phyloP scores from a whole-genome alignment of 2,888 invertebrate species.

The Cheilosia impressa region DNA sequence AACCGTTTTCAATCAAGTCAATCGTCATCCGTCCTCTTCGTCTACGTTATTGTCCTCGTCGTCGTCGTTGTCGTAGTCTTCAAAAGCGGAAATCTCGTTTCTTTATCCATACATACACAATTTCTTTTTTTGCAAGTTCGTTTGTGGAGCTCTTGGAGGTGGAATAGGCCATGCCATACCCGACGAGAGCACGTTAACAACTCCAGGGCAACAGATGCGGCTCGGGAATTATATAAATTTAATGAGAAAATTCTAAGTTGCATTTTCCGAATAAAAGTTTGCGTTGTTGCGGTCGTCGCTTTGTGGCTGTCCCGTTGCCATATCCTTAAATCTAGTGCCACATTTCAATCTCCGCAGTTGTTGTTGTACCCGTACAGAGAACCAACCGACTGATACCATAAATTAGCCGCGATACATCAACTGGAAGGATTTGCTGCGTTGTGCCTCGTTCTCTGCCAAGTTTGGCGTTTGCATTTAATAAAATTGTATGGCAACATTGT shows the following conservation, averaged over 20 bases:
- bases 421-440: slow-evolving; percentile 2
- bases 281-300: background rate
- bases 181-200: slow-evolving; percentile 13
- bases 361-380: background rate
- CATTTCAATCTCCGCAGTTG: slow-evolving; percentile 50
- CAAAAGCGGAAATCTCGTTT: slow-evolving; percentile 65
- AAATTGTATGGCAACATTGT: slow-evolving; percentile 26
- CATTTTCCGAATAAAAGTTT: slow-evolving; percentile 62
- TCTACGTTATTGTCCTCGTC: slow-evolving; percentile 2
- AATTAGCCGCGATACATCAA: slow-evolving; percentile 29
- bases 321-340: slow-evolving; percentile 58
- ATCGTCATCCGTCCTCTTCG: slow-evolving; percentile 48
- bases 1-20: slow-evolving; percentile 73
- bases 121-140: slow-evolving; percentile 2
- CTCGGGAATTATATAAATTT: slow-evolving; percentile 66
- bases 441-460: background rate
- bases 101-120: background rate
- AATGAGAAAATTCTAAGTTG: slow-evolving; percentile 67
- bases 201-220: slow-evolving; percentile 48
- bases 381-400: slow-evolving; percentile 37
- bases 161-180: slow-evolving; percentile 5
- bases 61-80: slow-evolving; percentile 12
- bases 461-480: slow-evolving; percentile 16
- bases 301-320: slow-evolving; percentile 10
- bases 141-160: slow-evolving; percentile 40